These are phyloP conservation scores for Epirrita christyi DNA, from an alignment of 2,888 invertebrate species.

Conservation along the genomic window DNA sequence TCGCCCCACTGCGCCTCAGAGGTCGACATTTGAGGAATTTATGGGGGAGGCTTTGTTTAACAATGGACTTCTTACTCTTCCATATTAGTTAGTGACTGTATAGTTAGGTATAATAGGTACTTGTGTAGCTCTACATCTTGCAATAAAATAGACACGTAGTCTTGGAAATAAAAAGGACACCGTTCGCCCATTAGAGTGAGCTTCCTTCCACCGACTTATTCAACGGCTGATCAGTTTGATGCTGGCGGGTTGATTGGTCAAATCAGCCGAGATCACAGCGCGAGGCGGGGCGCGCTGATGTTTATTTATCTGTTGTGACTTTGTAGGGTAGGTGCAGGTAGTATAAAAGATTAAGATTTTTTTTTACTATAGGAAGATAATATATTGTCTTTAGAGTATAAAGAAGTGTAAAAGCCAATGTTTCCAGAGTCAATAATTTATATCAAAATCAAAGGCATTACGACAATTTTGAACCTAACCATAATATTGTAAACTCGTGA, in stretches of 20 bases:
- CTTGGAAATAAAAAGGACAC: slow-evolving; percentile 22
- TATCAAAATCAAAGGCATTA: too few species aligned
- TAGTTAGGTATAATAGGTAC: background rate
- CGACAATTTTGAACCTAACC: too few species aligned
- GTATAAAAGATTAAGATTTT: background rate
- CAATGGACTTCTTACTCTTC: too few species aligned
- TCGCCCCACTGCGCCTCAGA: too few species aligned
- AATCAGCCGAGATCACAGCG: slow-evolving; percentile 74
- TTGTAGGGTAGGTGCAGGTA: slow-evolving; percentile 39
- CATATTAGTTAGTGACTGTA: too few species aligned
- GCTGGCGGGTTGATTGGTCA: slow-evolving; percentile 70
- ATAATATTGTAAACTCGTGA: too few species aligned
- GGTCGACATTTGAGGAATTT: too few species aligned
- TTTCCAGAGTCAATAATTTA: too few species aligned
- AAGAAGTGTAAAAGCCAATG: too few species aligned
- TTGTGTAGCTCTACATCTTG: background rate
- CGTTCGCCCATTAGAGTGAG: slow-evolving; percentile 21
- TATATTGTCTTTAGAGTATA: too few species aligned
- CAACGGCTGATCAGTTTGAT: slow-evolving; percentile 31
- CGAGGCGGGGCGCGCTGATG: slow-evolving; percentile 53
- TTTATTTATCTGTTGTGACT: slow-evolving; percentile 53
- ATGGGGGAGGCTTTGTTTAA: too few species aligned
- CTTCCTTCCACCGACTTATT: slow-evolving; percentile 23
- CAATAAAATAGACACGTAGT: slow-evolving; percentile 12
- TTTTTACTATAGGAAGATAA: too few species aligned